Evolutionary conservation across 2,113 vertebrate species (phyloP), one percentile per base, ranked within the genome.

Genomic region (Stercorarius parasiticus): DNA sequence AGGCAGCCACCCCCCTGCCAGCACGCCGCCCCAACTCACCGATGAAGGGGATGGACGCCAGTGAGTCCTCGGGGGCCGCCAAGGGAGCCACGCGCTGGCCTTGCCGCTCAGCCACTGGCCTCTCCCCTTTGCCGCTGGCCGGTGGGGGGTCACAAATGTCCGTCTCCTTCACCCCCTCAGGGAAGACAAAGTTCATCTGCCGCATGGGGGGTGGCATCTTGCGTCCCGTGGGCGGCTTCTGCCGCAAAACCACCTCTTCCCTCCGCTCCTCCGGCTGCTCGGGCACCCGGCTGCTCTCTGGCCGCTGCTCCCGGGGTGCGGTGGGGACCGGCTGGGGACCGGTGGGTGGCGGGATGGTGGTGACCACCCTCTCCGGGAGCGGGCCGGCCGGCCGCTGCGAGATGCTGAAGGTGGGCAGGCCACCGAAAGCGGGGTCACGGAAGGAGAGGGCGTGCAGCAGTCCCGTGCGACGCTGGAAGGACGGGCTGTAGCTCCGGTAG

Each of bases 11-110:
- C n/a, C 17, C 23, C 14, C 21, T 1, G 1, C 15, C 5, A 5
- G 10, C 2, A 4, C 29, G 42, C 19, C 2, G 1, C 9, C 36
- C 16, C 10, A 10, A 95, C 99, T 99, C 98, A 99, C 99, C 99
- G 58, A 99, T 99, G 97, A 99, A 99, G 42, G 99, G 99, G 90
- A 99, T 99, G 85, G 99, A 99, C 1, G 99, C 99, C 97, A 99
- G 97, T 3, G 99, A 99, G 95, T 99, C 99, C 55, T 99, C 99
- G 5, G 99, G 98, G 34, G 98, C 92, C 1, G 98, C 97, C 77
- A 99, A 91, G 2, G 99, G 98, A 42, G 98, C 98, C 42, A 99
- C 96, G 13, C 95, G 98, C 87, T 98, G 98, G 38, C 98, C 98
- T 9, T 93, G 96, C 80, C 98, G 94, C 50, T 96, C 98, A 13